Evolutionary conservation across 92 coral and sea anemone species (phyloP).

Genomic region (Umimayanthus kanabou): DNA sequence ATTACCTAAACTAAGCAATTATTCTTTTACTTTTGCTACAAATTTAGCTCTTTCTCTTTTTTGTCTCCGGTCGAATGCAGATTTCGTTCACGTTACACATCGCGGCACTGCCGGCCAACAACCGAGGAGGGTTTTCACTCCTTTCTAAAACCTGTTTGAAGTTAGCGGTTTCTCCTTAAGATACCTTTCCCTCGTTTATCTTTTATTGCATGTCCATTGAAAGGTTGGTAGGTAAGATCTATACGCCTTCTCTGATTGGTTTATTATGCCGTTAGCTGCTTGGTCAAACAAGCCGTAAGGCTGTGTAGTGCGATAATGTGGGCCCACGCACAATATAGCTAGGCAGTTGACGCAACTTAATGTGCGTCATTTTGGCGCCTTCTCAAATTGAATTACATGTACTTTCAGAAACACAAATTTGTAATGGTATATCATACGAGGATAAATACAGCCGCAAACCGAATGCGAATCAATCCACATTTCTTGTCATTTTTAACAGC

Average conservation of each 20-base stretch:
- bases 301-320: neutral
- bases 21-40: too few species aligned
- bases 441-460: neutral
- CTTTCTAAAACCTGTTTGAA: too few species aligned
- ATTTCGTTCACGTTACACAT: neutral
- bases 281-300: neutral
- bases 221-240: neutral
- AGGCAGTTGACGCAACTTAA: neutral
- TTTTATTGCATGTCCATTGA: too few species aligned
- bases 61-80: neutral
- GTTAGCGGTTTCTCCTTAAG: too few species aligned
- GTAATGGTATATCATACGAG: neutral
- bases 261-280: neutral
- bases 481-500: neutral
- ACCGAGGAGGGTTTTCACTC: too few species aligned
- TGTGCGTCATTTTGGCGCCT: conserved; percentile 8
- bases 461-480: too few species aligned
- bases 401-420: neutral
- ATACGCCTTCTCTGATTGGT: neutral
- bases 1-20: too few species aligned
- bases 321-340: neutral
- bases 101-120: neutral
- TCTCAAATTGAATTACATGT: neutral
- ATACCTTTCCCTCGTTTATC: neutral
- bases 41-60: neutral